Conservation (phyloP, 2,113 vertebrate species). For the Toxotes jaculatrix region DNA sequence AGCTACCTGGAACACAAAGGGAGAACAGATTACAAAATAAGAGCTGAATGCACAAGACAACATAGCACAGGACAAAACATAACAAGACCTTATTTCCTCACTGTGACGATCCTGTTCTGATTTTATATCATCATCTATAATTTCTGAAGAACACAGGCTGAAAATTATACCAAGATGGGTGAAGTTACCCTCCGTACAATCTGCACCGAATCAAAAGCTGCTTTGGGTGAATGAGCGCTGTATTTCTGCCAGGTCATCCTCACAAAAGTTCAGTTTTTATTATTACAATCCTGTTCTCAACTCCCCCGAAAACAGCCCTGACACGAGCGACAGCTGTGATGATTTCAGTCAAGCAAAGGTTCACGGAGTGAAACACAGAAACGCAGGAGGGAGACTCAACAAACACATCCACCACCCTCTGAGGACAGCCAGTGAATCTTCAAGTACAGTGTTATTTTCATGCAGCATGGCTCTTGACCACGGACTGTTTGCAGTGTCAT, state of each 20-base stretch:
- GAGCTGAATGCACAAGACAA: too few species aligned
- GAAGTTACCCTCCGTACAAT: neutral
- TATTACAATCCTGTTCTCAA: neutral
- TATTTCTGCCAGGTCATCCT: neutral
- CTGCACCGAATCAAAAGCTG: neutral
- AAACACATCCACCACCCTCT: neutral
- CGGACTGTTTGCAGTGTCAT: constrained; percentile 17
- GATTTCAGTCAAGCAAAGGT: neutral
- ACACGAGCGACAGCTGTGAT: neutral
- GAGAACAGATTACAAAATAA: too few species aligned
- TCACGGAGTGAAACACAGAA: neutral
- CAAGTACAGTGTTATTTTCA: neutral
- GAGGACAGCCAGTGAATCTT: neutral
- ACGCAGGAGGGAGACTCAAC: neutral
- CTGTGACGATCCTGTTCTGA: neutral
- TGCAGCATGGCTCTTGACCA: neutral
- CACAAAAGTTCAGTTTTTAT: neutral
- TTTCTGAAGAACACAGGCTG: neutral
- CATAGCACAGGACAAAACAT: too few species aligned
- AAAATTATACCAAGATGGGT: neutral
- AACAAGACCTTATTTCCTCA: too few species aligned
- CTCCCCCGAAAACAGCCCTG: neutral
- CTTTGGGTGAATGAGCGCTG: neutral
- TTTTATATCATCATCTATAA: constrained; percentile 4
- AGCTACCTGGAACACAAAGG: too few species aligned